Percentiles rank a stretch among this genome's conserved stretches.
These are phyloP conservation scores for Anthrax anthrax DNA, from an alignment of 2,888 invertebrate species.

Conservation along the genomic window DNA sequence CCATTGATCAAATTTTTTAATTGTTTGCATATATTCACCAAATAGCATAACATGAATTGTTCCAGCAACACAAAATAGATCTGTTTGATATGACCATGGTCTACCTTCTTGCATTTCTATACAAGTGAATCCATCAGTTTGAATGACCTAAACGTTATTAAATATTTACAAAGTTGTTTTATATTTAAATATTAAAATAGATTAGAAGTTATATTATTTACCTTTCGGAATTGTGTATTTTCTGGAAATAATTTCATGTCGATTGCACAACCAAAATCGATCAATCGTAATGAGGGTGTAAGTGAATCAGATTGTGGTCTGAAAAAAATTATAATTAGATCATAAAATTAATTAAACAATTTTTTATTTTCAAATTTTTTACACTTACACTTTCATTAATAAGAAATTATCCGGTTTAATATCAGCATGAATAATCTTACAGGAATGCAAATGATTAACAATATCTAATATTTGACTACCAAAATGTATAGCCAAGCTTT, in stretches of 20 bases:
- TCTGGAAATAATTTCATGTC: slow-evolving; percentile 80
- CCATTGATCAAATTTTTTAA: slow-evolving; percentile 48
- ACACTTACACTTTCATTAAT: slow-evolving; percentile 58
- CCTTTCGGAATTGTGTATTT: slow-evolving; percentile 60
- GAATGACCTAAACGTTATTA: slow-evolving; percentile 34
- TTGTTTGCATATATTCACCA: slow-evolving; percentile 79
- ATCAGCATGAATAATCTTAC: slow-evolving; percentile 86
- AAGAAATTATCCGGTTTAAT: slow-evolving; percentile 94
- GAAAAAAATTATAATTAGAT: neutral
- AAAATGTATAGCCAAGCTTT: slow-evolving; percentile 62
- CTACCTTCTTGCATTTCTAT: slow-evolving; percentile 85
- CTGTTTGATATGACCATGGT: slow-evolving; percentile 92
- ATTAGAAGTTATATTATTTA: slow-evolving; percentile 12
- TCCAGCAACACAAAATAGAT: slow-evolving; percentile 80
- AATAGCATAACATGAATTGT: slow-evolving; percentile 78
- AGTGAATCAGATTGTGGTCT: slow-evolving; percentile 50
- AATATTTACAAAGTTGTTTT: too few species aligned
- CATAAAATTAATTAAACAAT: neutral
- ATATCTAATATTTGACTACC: slow-evolving; percentile 76
- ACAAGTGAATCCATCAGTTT: slow-evolving; percentile 71
- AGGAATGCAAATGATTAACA: slow-evolving; percentile 69
- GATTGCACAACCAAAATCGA: slow-evolving; percentile 91
- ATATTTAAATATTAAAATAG: too few species aligned
- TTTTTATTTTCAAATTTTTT: neutral
- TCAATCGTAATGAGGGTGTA: slow-evolving; percentile 65